Evolutionary conservation across 1,140 invertebrate species (phyloP), one percentile per base, ranked within the genome.

Genomic region (Macrobrachium nipponense): DNA sequence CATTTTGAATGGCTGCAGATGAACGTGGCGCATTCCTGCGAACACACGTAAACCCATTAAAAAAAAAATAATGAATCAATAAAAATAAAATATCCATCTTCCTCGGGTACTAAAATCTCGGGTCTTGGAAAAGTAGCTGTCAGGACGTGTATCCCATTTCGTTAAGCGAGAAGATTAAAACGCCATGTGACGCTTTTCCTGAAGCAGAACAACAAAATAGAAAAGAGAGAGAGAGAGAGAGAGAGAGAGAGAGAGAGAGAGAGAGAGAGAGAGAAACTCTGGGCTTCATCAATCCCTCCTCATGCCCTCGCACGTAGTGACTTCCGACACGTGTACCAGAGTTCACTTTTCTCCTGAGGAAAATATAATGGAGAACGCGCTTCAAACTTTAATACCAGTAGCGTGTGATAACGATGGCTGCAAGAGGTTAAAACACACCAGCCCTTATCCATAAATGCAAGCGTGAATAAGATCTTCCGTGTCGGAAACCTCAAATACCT

Each of bases 191-290:
- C 27, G 8, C 11, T 62, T 79, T 79, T 20, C 77, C 8, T 3
- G 36, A 11, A 36, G 11, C 61, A 11, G 43, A 60, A 36, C 0
- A 66, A 20, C 61, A 7, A 43, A 36, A 78, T 2, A 27, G 58
- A 12, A 20, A 20, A 78, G 58, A 62, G 23, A 78, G 17, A 78
- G 76, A 61, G 18, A 78, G 17, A 78, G 51, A 78, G 44, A 78
- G 58, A 78, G 76, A 78, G 58, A 78, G 59, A 78, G 76, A n/a
- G 58, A 62, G 76, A 78, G 58, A 78, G 58, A 78, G 76, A 78
- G 76, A 61, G 59, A 70, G 23, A 70, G 68, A 23, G 23, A 70
- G 20, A 51, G 27, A 51, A 10, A n/a, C n/a, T n/a, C 8, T 51
- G 51, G 51, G 7, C 51, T 51, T 51, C 51, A 51, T 51, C 51